These are phyloP conservation scores for Philaethria dido DNA, from an alignment of 2,888 invertebrate genomes.

Conservation along the genomic window DNA sequence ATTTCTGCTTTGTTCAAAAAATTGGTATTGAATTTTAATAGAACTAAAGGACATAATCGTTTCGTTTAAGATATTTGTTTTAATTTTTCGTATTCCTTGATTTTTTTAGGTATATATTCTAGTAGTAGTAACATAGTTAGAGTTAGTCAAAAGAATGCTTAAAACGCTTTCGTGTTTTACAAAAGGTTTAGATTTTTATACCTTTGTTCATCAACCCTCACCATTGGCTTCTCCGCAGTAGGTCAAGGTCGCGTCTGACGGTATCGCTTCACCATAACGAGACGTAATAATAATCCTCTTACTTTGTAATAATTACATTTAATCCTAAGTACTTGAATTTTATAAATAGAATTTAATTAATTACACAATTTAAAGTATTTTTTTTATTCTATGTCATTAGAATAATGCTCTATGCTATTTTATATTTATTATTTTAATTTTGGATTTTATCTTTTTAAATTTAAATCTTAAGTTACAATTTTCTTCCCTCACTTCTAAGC, in stretches of 20 bases:
- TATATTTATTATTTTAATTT: too few species aligned
- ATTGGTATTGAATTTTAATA: too few species aligned
- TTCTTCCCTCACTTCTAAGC: too few species aligned
- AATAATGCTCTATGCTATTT: too few species aligned
- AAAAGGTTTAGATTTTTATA: not conserved
- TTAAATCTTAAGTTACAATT: too few species aligned
- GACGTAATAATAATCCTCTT: constrained; percentile 11
- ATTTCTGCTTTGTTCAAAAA: too few species aligned
- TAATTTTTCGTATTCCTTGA: too few species aligned
- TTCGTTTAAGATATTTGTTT: too few species aligned
- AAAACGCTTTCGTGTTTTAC: not conserved
- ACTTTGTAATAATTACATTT: not conserved
- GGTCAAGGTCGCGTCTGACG: constrained; percentile 23
- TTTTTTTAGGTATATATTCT: too few species aligned
- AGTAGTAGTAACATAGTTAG: not conserved
- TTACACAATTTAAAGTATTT: not conserved
- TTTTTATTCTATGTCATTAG: too few species aligned
- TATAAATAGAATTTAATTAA: not conserved
- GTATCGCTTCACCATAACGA: constrained; percentile 14
- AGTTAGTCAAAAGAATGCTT: not conserved
- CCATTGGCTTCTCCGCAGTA: constrained; percentile 12
- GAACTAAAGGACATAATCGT: too few species aligned
- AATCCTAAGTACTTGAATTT: not conserved
- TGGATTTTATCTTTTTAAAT: too few species aligned
- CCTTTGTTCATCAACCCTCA: constrained; percentile 10